Conservation (phyloP, 2,797 vertebrate species). For the Coracias cyanogaster region DNA sequence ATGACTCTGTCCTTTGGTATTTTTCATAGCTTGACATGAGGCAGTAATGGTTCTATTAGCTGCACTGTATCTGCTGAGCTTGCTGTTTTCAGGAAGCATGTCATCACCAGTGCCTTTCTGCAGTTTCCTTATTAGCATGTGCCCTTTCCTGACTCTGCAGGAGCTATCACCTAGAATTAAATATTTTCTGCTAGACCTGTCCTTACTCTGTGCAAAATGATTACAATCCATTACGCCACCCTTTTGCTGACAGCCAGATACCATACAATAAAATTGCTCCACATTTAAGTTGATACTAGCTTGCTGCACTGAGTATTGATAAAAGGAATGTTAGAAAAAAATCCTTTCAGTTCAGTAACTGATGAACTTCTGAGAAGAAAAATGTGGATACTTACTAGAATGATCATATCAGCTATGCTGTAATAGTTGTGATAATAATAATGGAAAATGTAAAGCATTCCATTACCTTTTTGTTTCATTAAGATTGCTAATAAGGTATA, state of each 20-base stretch:
- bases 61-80: slow-evolving; percentile 87
- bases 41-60: slow-evolving; percentile 91
- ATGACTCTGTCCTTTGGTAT: slow-evolving; percentile 77
- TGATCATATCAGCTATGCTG: background rate
- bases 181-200: slow-evolving; percentile 83
- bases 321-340: slow-evolving; percentile 39
- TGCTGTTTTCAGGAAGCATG: slow-evolving; percentile 78
- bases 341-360: slow-evolving; percentile 22
- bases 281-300: slow-evolving; percentile 73
- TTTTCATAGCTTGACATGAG: slow-evolving; percentile 80
- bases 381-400: slow-evolving; percentile 11
- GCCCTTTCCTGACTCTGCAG: slow-evolving; percentile 88
- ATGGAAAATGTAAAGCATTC: background rate
- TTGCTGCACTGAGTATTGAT: slow-evolving; percentile 23
- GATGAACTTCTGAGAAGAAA: slow-evolving; percentile 14
- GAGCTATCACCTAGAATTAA: slow-evolving; percentile 93
- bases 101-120: slow-evolving; percentile 72
- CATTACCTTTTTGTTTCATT: background rate
- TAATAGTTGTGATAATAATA: background rate
- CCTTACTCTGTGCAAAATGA: slow-evolving; percentile 87
- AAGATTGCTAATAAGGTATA: background rate
- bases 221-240: slow-evolving; percentile 87
- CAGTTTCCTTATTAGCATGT: slow-evolving; percentile 80
- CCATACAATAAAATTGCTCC: slow-evolving; percentile 79
- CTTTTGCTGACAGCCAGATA: slow-evolving; percentile 88